These are phyloP conservation scores for Panthera tigris DNA, from an alignment of 2,113 vertebrate species.

Conservation along the genomic window DNA sequence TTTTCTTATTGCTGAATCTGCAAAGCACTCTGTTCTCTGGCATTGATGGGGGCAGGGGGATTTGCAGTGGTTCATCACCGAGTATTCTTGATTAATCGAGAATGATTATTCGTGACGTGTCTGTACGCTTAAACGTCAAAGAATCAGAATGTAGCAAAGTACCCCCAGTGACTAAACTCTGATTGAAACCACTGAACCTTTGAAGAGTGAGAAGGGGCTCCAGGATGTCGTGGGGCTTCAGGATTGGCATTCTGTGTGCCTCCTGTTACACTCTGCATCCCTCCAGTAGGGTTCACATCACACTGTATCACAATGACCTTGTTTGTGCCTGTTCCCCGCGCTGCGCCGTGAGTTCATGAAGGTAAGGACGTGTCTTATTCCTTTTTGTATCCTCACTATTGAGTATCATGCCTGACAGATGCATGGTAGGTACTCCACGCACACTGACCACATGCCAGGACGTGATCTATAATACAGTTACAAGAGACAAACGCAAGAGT, in stretches of 20 bases:
- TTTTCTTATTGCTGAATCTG: background rate
- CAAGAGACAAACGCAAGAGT: background rate
- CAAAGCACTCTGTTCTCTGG: background rate
- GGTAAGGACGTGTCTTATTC: background rate
- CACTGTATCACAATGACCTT: background rate
- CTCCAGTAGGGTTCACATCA: rapidly evolving
- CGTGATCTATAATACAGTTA: background rate
- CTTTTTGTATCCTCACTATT: background rate
- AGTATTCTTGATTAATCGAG: background rate
- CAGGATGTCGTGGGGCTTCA: background rate
- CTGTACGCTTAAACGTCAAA: background rate
- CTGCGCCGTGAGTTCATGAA: background rate
- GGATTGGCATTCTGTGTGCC: no score
- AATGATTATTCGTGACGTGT: background rate
- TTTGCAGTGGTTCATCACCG: background rate
- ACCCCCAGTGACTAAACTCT: background rate
- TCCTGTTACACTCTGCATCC: background rate
- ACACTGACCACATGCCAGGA: background rate
- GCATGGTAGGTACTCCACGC: background rate
- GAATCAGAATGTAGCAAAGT: background rate
- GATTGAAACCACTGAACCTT: background rate
- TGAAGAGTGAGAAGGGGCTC: background rate
- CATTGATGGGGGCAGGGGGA: background rate
- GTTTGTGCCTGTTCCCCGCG: background rate
- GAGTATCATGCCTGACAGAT: background rate